Evolutionary conservation across 1,140 invertebrate species (phyloP).

Genomic region (Tetragonula clypearis): DNA sequence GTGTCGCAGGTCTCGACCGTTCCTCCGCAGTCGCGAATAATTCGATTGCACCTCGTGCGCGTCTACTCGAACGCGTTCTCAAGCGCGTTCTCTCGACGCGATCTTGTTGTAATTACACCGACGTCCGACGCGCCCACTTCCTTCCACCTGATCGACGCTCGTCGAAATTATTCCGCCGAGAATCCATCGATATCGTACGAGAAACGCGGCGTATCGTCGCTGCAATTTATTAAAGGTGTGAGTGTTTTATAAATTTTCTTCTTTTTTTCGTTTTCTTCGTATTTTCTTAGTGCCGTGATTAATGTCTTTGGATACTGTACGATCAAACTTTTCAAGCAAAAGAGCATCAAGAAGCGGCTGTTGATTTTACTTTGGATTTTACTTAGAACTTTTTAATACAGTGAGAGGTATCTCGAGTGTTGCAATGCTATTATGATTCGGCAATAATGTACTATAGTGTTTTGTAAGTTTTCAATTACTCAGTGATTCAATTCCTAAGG

Average conservation of each 20-base stretch:
- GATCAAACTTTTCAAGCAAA: background rate
- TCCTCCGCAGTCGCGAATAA: constrained; percentile 27
- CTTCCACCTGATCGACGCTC: background rate
- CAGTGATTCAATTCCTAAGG: background rate
- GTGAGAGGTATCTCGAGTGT: background rate
- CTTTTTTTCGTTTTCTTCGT: too few species aligned
- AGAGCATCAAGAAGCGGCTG: background rate
- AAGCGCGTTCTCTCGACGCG: constrained; percentile 1
- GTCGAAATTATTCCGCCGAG: background rate
- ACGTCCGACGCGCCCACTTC: background rate
- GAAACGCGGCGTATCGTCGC: background rate
- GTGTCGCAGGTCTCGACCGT: constrained; percentile 4
- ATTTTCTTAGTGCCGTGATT: background rate
- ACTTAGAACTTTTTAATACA: background rate
- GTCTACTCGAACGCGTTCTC: constrained; percentile 18
- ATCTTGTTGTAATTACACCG: constrained; percentile 25
- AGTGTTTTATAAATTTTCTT: background rate
- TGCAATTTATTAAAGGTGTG: background rate
- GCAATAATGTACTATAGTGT: background rate
- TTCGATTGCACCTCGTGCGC: constrained; percentile 36
- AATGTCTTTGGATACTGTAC: background rate
- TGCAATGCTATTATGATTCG: background rate
- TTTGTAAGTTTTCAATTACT: background rate
- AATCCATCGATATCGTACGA: background rate
- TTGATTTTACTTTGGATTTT: background rate